Conservation (phyloP, 2,797 vertebrate genomes). For the Podargus strigoides region DNA sequence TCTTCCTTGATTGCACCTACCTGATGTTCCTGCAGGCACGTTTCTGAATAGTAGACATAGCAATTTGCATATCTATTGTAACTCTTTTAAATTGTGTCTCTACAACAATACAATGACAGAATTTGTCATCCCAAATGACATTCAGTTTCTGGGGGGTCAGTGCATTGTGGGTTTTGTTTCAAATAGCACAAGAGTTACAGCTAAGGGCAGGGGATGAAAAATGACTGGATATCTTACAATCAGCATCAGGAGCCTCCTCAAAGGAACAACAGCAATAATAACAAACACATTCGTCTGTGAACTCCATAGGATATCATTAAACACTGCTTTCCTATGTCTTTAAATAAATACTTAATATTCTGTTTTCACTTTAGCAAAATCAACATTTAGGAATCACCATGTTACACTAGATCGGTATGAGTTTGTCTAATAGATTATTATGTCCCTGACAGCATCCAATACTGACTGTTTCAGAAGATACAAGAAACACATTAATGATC, state of each 20-base stretch:
- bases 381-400: background rate
- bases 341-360: slow-evolving; percentile 23
- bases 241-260: background rate
- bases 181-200: slow-evolving; percentile 18
- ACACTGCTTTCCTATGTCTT: background rate
- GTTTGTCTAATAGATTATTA: slow-evolving; percentile 37
- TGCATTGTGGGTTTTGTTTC: background rate
- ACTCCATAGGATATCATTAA: background rate
- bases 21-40: background rate
- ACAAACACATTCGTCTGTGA: background rate
- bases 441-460: slow-evolving; percentile 39
- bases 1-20: slow-evolving; percentile 14
- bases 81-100: slow-evolving; percentile 25
- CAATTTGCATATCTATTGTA: slow-evolving; percentile 42
- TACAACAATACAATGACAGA: background rate
- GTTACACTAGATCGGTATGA: background rate
- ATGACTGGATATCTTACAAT: background rate
- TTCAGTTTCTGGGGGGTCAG: background rate
- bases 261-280: background rate
- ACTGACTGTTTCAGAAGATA: background rate
- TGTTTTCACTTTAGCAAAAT: background rate
- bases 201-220: slow-evolving; percentile 17
- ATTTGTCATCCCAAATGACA: slow-evolving; percentile 15
- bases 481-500: slow-evolving; percentile 11
- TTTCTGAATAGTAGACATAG: background rate